Base-by-base conservation (phyloP, 2,888 invertebrate species). In the Nemotelus nigrinus region DNA sequence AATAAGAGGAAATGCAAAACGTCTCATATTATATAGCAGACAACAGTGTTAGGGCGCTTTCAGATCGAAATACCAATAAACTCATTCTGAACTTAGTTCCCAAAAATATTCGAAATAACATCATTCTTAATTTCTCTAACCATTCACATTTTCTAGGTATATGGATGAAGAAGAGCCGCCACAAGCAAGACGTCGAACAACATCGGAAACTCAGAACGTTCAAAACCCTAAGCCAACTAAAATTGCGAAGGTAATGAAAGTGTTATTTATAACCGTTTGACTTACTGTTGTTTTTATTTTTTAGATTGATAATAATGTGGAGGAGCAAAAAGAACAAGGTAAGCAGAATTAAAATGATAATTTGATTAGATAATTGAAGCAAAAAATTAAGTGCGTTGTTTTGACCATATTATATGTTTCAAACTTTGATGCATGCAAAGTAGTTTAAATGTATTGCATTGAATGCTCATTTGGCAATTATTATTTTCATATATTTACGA, bases 101-200 rank as follows among this genome's bases (percentile, higher is more conserved):
- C 25, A 25, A 25, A 25, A 25, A 25, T 25, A 25, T 25, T 25
- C 25, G 25, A 25, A 53, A 53, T 10, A 53, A 53, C 7, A 53
- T 53, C 7, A 7, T 53, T 7, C 53, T 7, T 53, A 53, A 53
- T 53, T 48, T 43, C 10, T 39, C 10, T 5, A 45, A 48, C 48
- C 25, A 39, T 45, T 47, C 4, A 3, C 41, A 45, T 64, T 45
- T 65, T 60, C n/a, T n/a, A 79, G 86, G 79, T 82, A 83, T 80
- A 83, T 83, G 3, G 85, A 86, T 10, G 84, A 84, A 10, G 82
- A 81, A 3, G 82, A 83, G 48, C 82, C 68, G n/a, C 85, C 84
- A 7, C 82, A 84, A 2, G 65, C 82, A 0, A 86, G 85, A 78
- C 83, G 83, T 48, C 84, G 83, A 7, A 83, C 82, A 1, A 82